Evolutionary conservation across 2,888 invertebrate genomes (phyloP).

Genomic region (Chrysodeixis includens): DNA sequence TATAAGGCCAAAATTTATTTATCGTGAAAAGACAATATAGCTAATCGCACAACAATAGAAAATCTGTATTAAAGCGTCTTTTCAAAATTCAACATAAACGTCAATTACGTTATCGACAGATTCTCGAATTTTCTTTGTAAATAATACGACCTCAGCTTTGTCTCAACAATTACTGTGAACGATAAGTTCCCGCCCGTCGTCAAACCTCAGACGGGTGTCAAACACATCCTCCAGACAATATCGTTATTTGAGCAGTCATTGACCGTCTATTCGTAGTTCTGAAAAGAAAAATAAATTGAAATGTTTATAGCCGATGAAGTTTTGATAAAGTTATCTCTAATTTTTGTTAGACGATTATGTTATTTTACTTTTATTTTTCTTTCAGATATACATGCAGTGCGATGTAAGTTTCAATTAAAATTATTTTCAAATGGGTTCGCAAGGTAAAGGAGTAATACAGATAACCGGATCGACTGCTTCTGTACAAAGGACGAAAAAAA

Average conservation of each 20-base stretch:
- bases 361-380: too few relatives aligned
- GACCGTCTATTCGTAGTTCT: constrained; percentile 25
- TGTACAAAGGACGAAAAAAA: too few relatives aligned
- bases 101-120: background rate
- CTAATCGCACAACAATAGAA: too few relatives aligned
- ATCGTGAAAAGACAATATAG: too few relatives aligned
- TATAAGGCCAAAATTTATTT: too few relatives aligned
- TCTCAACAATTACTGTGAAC: constrained; percentile 22
- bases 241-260: constrained; percentile 15
- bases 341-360: background rate
- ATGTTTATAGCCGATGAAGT: constrained; percentile 1
- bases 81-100: background rate
- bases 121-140: background rate
- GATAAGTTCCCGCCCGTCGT: constrained; percentile 22
- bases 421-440: too few relatives aligned
- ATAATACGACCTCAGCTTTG: constrained; percentile 11
- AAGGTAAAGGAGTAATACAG: too few relatives aligned
- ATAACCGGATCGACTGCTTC: too few relatives aligned
- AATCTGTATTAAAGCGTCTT: background rate
- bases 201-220: constrained; percentile 33
- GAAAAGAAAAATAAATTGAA: constrained; percentile 14
- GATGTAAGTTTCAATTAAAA: too few relatives aligned
- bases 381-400: too few relatives aligned
- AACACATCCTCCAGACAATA: constrained; percentile 21
- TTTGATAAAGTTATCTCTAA: background rate